Base-by-base conservation (phyloP, 2,888 invertebrate genomes). In the Polyommatus icarus region DNA sequence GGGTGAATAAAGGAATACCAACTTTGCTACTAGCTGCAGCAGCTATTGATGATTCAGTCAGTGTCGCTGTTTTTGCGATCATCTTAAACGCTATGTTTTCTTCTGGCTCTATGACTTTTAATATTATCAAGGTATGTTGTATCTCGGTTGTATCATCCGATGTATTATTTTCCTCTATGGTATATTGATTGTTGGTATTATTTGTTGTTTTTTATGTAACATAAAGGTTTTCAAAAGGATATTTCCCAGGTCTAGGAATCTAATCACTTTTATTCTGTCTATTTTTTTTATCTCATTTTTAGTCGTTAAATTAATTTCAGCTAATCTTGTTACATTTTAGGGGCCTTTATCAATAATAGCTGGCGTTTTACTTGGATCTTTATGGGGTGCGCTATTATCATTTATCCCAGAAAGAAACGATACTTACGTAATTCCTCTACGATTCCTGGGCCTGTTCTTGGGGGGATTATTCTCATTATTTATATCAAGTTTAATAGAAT, bases 1-100 rank as follows among this genome's bases (percentile, higher is more conserved):
- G 98, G 0, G 96, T 97, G 0, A 95, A 96, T 54, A 97, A 98
- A 93, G 98, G 98, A 18, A 97, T 98, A 71, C 98, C 98, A 0
- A 98, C 98, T 0, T 94, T 98, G 76, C 96, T 98, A 10, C 96
- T 98, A 32, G 98, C 98, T 0, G 96, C 98, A 1, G 96, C 98
- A 12, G 97, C 98, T 79, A 96, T 98, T 76, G 98, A 98, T 85
- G 98, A 98, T 89, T 98, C 98, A 1, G 95, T 97, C n/a, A 98
- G 98, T 36, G 98, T 98, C 29, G 98, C 98, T 29, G 95, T 96
- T 29, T 98, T 97, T 85, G 97, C 98, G 29, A 96, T 98, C 54
- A 95, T 97, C 79, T 94, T 97, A 80, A 97, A 97, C 82, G 95
- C 97, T 76, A 96, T 97, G 95, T 97, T 97, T 85, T 96, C 96